Percentiles rank a stretch among this genome's conserved stretches.
phyloP scores from a whole-genome alignment of 2,797 vertebrate species.

The Onychomys arenicola region DNA sequence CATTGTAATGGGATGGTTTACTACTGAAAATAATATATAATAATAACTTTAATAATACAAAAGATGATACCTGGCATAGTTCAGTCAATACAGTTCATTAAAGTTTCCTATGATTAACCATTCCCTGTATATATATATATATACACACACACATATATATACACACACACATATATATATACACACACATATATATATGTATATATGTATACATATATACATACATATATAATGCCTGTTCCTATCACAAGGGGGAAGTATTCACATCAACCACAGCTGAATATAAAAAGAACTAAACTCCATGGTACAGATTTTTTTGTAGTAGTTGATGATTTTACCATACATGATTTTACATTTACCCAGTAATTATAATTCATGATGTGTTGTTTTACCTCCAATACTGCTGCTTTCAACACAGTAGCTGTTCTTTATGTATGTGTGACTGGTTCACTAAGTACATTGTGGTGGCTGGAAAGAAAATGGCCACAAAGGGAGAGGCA shows the following conservation, averaged over 20 bases:
- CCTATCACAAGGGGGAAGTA: not conserved
- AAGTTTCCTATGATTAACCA: not conserved
- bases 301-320: not conserved
- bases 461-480: not conserved
- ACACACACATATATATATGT: too few relatives aligned
- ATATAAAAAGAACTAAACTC: not conserved
- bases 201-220: too few relatives aligned
- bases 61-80: not conserved
- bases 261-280: not conserved
- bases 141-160: too few relatives aligned
- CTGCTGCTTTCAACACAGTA: not conserved
- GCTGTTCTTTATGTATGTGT: not conserved
- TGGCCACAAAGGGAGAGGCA: not conserved
- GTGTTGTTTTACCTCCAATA: not conserved
- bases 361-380: not conserved
- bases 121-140: too few relatives aligned
- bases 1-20: not conserved
- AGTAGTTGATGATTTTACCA: not conserved
- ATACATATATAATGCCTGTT: too few relatives aligned
- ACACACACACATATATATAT: too few relatives aligned
- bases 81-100: not conserved
- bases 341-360: not conserved
- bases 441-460: not conserved
- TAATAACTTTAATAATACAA: not conserved
- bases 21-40: not conserved